Conservation (phyloP, 2,888 invertebrate genomes). For the Phoenoteleia sp. region DNA sequence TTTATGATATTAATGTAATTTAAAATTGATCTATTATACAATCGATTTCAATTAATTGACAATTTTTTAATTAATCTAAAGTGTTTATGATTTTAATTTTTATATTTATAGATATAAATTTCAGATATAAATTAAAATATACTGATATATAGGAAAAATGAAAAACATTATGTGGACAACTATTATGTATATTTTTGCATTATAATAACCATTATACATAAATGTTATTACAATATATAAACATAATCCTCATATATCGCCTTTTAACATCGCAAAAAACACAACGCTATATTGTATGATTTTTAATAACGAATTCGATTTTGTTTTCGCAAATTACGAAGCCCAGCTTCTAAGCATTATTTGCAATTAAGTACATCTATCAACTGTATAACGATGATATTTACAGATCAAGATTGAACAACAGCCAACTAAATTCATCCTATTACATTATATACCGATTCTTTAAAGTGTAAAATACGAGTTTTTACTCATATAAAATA, state of each 20-base stretch:
- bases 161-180: slow-evolving; percentile 76
- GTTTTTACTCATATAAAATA: not conserved
- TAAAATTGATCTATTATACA: no score
- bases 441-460: not conserved
- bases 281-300: slow-evolving; percentile 44
- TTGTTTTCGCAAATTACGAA: slow-evolving; percentile 27
- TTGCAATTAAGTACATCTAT: slow-evolving; percentile 16
- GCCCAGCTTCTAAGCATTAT: slow-evolving; percentile 29
- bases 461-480: not conserved
- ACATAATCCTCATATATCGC: slow-evolving; percentile 83
- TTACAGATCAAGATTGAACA: slow-evolving; percentile 1
- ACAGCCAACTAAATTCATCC: not conserved
- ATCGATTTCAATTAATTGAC: no score
- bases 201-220: slow-evolving; percentile 83
- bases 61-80: no score
- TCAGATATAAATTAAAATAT: no score
- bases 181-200: slow-evolving; percentile 82
- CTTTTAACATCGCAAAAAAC: slow-evolving; percentile 81
- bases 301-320: slow-evolving; percentile 18
- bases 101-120: no score
- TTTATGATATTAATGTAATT: no score
- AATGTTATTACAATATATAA: slow-evolving; percentile 85
- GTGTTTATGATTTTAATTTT: no score
- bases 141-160: not conserved
- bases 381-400: slow-evolving; percentile 3